Base-by-base conservation (phyloP, 2,888 invertebrate species). In the Abscondita cerata region DNA sequence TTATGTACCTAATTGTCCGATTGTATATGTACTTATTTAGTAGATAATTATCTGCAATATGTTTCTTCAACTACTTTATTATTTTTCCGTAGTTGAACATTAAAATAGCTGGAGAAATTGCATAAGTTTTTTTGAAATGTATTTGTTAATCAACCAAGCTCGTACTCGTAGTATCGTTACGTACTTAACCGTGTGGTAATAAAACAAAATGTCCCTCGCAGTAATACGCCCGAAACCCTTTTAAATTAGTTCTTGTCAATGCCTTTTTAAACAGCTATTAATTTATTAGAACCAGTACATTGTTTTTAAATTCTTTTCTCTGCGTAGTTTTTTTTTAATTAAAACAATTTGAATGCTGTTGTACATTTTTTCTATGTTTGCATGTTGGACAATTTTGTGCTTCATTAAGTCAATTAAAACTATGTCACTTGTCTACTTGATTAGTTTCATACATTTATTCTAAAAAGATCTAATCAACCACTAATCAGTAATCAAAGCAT, bases 371-470 rank as follows among this genome's bases (percentile, higher is more conserved):
- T 34, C 40, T 52, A 51, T n/a, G n/a, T 51, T 41, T 33, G 52
- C 52, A 48, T 54, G 54, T 53, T 50, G 47, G 9, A 60, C 36
- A 33, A 60, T 60, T 60, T 60, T 55, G 50, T 40, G 54, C 54
- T 50, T 60, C 60, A 55, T 60, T 60, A 60, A 38, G 33, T 60
- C 55, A 60, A 60, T 54, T 60, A 51, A 55, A 53, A 41, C 36
- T 55, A 52, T 54, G 60, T 60, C 12, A 44, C 18, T 11, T 36
- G 20, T 46, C 25, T 25, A 36, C 47, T 52, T 36, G 36, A 41
- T 57, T 40, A 52, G 38, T 25, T 51, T 52, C 34, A 25, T 52
- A 57, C 52, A 52, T 57, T 48, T 44, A 46, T 53, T 15, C 20
- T 47, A 31, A 34, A 52, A 51, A 52, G 36, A 52, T n/a, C 9